phyloP scores from a whole-genome alignment of 2,113 vertebrate species.

The Dicerorhinus sumatrensis region DNA sequence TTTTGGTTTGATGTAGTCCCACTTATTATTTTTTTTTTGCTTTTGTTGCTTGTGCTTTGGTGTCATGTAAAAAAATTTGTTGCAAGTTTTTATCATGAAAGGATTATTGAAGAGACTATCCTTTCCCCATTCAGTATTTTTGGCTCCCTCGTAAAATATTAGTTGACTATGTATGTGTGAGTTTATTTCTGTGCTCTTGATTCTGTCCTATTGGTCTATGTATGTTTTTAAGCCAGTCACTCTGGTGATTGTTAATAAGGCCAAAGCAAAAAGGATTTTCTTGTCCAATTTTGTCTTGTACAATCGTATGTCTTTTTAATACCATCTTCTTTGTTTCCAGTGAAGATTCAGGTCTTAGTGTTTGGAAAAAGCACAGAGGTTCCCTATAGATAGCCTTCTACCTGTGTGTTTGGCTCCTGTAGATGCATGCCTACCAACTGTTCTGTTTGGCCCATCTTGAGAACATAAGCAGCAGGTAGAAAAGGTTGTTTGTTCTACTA shows the following conservation, averaged over 20 bases:
- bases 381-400: background rate
- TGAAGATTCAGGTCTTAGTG: background rate
- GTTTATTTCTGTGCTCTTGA: background rate
- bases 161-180: background rate
- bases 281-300: background rate
- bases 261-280: background rate
- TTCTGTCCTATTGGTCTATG: background rate
- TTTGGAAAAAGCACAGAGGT: background rate
- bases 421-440: background rate
- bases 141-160: background rate
- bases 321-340: background rate
- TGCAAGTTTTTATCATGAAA: background rate
- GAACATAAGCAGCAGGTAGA: background rate
- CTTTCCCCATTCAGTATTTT: background rate
- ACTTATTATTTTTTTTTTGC: background rate
- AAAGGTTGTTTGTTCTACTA: background rate
- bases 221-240: background rate
- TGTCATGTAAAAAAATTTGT: background rate
- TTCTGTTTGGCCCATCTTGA: background rate
- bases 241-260: background rate
- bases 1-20: background rate
- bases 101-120: background rate
- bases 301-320: background rate
- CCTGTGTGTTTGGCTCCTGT: background rate
- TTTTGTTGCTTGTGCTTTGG: background rate